These are phyloP conservation scores for Deroplatys truncata DNA, from an alignment of 2,888 invertebrate species.

Conservation along the genomic window DNA sequence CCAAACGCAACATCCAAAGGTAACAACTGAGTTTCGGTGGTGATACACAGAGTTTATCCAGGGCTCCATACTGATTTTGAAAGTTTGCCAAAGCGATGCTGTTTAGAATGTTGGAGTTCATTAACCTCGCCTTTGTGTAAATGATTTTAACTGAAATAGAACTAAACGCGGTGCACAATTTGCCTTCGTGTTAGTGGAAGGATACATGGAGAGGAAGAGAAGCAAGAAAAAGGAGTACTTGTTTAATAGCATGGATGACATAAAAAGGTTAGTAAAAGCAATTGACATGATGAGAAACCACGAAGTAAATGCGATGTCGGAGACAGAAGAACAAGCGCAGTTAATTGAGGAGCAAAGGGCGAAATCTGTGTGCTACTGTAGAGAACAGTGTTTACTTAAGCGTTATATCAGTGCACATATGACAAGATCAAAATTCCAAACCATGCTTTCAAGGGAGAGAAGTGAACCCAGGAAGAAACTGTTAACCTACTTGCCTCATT, in stretches of 20 bases:
- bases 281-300: no score
- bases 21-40: no score
- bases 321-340: neutral
- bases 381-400: neutral
- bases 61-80: neutral
- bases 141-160: neutral
- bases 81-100: neutral
- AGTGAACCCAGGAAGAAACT: neutral
- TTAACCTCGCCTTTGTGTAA: neutral
- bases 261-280: no score
- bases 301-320: no score
- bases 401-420: neutral
- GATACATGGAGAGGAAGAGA: neutral
- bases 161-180: neutral
- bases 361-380: neutral
- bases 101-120: neutral
- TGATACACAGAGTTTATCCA: neutral
- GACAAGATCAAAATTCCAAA: neutral
- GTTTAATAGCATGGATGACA: no score
- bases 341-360: neutral
- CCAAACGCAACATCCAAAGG: no score
- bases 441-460: neutral
- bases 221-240: neutral
- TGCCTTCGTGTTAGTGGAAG: neutral
- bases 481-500: constrained; percentile 34